Conservation (phyloP, 2,888 invertebrate species). For the Kryphioiulus occultus region DNA sequence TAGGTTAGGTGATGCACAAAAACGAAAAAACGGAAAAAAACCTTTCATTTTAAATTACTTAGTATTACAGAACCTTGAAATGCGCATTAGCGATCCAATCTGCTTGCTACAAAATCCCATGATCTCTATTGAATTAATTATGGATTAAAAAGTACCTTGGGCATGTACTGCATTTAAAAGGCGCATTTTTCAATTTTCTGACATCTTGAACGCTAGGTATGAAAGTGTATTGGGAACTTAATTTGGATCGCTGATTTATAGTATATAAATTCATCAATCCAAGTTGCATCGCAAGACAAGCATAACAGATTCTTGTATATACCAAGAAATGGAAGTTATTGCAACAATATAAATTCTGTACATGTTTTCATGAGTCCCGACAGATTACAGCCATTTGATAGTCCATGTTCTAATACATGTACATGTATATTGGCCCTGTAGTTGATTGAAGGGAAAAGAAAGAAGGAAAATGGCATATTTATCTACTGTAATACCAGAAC, state of each 20-base stretch:
- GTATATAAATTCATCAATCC: background rate
- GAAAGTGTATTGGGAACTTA: background rate
- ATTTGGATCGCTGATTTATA: constrained; percentile 8
- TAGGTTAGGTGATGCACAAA: no score
- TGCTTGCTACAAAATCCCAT: background rate
- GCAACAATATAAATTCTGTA: background rate
- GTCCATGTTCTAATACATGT: no score
- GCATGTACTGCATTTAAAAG: background rate
- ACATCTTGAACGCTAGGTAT: background rate
- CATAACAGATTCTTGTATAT: background rate
- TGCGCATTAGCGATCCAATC: background rate
- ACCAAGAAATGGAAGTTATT: background rate
- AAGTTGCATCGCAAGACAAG: background rate
- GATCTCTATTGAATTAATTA: background rate
- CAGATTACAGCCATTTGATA: no score
- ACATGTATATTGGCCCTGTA: no score
- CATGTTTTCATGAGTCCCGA: background rate
- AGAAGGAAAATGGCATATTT: no score
- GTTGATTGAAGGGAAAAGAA: no score
- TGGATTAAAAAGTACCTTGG: background rate
- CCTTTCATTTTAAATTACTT: no score
- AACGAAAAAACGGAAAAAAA: no score
- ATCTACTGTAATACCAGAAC: no score
- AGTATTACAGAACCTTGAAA: no score
- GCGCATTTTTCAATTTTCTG: background rate